These are phyloP conservation scores for Panthera tigris DNA, from an alignment of 2,113 vertebrate species.

Conservation along the genomic window DNA sequence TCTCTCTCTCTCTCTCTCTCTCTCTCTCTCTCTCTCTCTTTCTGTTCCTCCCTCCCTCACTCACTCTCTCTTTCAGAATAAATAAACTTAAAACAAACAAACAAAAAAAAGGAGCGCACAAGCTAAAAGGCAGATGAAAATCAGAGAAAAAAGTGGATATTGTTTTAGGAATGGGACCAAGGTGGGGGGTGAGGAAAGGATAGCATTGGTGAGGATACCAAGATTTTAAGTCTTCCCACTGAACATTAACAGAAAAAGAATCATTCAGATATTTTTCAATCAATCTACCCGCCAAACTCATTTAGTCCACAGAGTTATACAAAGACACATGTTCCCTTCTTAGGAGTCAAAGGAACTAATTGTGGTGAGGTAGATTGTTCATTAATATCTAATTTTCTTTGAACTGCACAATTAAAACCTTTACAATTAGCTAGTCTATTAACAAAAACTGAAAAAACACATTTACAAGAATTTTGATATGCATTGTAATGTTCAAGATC, in stretches of 20 bases:
- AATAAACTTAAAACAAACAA: too few relatives aligned
- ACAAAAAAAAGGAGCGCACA: neutral
- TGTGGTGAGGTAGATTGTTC: neutral
- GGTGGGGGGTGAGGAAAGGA: neutral
- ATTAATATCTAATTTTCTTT: neutral
- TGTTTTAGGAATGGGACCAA: neutral
- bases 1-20: too few relatives aligned
- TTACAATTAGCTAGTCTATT: neutral
- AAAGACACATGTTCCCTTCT: neutral
- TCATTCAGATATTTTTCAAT: neutral
- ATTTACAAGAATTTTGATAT: neutral
- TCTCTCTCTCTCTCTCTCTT: too few relatives aligned
- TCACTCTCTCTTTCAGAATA: too few relatives aligned
- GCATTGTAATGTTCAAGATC: neutral
- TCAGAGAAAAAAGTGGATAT: neutral
- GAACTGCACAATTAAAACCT: neutral
- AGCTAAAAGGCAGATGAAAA: neutral
- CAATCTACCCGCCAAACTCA: neutral
- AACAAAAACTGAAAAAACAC: neutral
- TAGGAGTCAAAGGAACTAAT: constrained; percentile 17
- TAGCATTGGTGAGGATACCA: neutral
- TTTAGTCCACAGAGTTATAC: neutral
- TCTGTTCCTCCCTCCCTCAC: too few relatives aligned
- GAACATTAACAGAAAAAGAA: neutral
- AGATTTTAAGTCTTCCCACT: neutral